Evolutionary conservation across 2,113 vertebrate genomes (phyloP), one percentile per base, ranked within the genome.

Genomic region (Syngnathoides biaculeatus): DNA sequence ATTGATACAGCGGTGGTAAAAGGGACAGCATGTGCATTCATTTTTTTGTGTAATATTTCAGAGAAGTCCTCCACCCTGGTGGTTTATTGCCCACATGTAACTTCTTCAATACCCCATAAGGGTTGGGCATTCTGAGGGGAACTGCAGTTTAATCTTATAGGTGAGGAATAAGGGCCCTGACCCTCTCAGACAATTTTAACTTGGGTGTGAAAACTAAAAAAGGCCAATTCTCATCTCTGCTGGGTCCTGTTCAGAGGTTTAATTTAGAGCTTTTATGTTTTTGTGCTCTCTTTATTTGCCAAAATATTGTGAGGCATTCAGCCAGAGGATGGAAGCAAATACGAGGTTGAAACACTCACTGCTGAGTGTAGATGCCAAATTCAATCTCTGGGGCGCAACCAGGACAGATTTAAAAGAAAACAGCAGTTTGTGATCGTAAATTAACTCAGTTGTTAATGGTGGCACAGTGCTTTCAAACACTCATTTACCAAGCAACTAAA

Each of bases 251-350:
- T 82, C 19, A 43, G 66, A 79, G 56, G 56, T 74, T 82, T 89
- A 89, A 86, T 89, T 84, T 84, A 74, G 26, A 45, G 71, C 68
- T 87, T 81, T 89, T 87, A 88, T 86, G 89, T 86, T 71, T 83
- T 81, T 79, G 74, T 58, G 71, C 67, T 84, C n/a, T n/a, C n/a
- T n/a, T n/a, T n/a, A 77, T 83, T 82, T 84, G 68, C 83, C 64
- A 69, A 63, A 70, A 45, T 58, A 19, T 48, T 68, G 68, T 66
- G 50, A 52, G 50, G 8, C 50, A 52, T n/a, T 11, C 1, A 22
- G 12, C 22, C 4, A n/a, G 65, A 65, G 67, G 64, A 74, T 72
- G 53, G 68, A 65, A 53, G 1, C 62, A 71, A 74, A 64, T 68
- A 71, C 64, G 56, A 64, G 50, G 67, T 75, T 79, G 70, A 79